Conservation (phyloP, 2,797 vertebrate species). For the Pangasius larnaudii region DNA sequence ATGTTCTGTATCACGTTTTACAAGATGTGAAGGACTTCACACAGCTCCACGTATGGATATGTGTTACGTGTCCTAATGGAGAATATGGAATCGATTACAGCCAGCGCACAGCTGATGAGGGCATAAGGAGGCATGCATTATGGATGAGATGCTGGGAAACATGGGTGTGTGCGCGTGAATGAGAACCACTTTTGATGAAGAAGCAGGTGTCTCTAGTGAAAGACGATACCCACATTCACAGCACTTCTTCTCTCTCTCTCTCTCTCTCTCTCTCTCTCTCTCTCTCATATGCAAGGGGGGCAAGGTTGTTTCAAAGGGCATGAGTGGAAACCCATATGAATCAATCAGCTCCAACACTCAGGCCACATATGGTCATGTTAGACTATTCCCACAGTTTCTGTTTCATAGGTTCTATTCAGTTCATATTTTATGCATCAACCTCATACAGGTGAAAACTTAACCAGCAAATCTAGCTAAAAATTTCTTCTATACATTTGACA, state of each 20-base stretch:
- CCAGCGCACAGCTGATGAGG: slow-evolving; percentile 61
- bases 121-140: slow-evolving; percentile 70
- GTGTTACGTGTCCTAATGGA: slow-evolving; percentile 64
- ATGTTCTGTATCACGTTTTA: slow-evolving; percentile 18
- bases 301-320: slow-evolving; percentile 28
- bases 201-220: slow-evolving; percentile 48
- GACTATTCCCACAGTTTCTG: slow-evolving; percentile 4
- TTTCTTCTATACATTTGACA: neutral
- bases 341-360: slow-evolving; percentile 39
- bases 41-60: slow-evolving; percentile 23
- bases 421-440: neutral
- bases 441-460: neutral
- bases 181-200: slow-evolving; percentile 42
- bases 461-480: neutral
- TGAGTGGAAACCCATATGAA: slow-evolving; percentile 7
- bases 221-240: slow-evolving; percentile 26
- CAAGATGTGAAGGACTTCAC: slow-evolving; percentile 10
- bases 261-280: slow-evolving; percentile 28
- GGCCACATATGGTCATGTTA: slow-evolving; percentile 36
- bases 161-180: slow-evolving; percentile 35
- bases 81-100: slow-evolving; percentile 67
- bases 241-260: slow-evolving; percentile 13
- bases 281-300: neutral
- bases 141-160: slow-evolving; percentile 69
- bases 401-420: neutral